Base-by-base conservation (phyloP, 1,140 invertebrate species). In the Chrysopa pallens region DNA sequence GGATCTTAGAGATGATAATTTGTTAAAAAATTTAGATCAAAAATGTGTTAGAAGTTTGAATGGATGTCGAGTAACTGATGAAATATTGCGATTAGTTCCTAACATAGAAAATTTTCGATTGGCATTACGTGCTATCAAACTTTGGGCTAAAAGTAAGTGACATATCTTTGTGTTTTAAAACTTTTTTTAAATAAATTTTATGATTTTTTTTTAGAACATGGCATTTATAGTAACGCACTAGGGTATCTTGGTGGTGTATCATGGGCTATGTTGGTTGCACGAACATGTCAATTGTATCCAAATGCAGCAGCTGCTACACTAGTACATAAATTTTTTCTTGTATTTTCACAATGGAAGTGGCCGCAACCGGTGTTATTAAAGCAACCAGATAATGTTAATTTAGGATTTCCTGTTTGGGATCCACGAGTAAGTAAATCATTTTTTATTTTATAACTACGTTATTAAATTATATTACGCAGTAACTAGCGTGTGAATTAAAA, bases 191-290 rank as follows among this genome's bases (percentile, higher is more conserved):
- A 40, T 37, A 52, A 29, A 43, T 41, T 47, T 44, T 39, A 43
- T 51, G 58, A 42, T 48, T 49, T 54, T 48, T 55, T 61, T 66
- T 44, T 53, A 89, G 84, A 74, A 53, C 86, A 92, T 64, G 92
- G 94, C 33, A 92, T 99, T 44, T 99, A 98, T 67, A 97, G 92
- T 38, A 99, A 99, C 70, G 86, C 85, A 0, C 65, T 99, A 47
- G 96, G 96, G 14, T 99, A 96, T 60, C 74, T 99, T 38, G 96
- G 96, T 41, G 96, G 96, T 45, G 93, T 99, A 17, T 96, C 92
- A 0, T 99, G 96, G 96, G 95, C 96, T 15, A 98, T 99, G 87
- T 61, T 99, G 27, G 93, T 98, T 1, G 96, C 96, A 0, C 68
- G 95, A 49, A 95, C 91, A 0, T 99, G 95, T 63, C 96, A 99